Evolutionary conservation across 2,113 vertebrate species (phyloP), one percentile per base, ranked within the genome.

Genomic region (Suncus etruscus): DNA sequence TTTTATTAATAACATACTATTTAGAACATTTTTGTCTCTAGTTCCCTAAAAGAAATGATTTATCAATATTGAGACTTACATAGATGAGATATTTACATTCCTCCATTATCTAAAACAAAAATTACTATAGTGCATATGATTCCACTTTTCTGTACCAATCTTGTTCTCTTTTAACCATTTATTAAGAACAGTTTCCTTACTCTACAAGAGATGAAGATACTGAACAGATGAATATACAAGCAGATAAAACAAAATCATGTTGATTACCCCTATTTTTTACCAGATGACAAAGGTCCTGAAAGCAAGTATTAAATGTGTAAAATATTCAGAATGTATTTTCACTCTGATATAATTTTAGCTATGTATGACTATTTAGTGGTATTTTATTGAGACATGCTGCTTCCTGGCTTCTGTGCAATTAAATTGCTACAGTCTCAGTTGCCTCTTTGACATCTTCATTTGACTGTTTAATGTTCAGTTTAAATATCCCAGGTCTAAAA

Each of bases 391-490:
- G 16, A 68, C 48, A 90, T 1, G 29, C 15, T 86, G 75, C 75
- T 93, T 93, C 68, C 74, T 80, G 86, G 69, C 70, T n/a, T 7
- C n/a, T 76, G 14, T 75, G 39, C 47, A 82, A 86, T 47, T 25
- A 70, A 82, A n/a, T 45, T 82, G 61, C 31, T 90, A 86, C 63
- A 27, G 74, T 63, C 63, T 25, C 50, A 86, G 76, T 70, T 70
- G 61, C 76, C 83, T 76, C 74, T 63, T 82, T 70, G 63, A 93
- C 77, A 86, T 76, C 70, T 75, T 86, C 16, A 63, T 20, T 63
- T 68, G 82, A 90, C 50, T 51, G 32, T 63, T 77, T 75, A 81
- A 81, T 90, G 82, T 76, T 93, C 69, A 82, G 10, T 82, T 82
- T 90, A 24, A 81, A 86, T 2, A 48, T 80, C 47, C 54, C 16